Base-by-base conservation (phyloP, 2,113 vertebrate genomes). In the Cardinalis cardinalis region DNA sequence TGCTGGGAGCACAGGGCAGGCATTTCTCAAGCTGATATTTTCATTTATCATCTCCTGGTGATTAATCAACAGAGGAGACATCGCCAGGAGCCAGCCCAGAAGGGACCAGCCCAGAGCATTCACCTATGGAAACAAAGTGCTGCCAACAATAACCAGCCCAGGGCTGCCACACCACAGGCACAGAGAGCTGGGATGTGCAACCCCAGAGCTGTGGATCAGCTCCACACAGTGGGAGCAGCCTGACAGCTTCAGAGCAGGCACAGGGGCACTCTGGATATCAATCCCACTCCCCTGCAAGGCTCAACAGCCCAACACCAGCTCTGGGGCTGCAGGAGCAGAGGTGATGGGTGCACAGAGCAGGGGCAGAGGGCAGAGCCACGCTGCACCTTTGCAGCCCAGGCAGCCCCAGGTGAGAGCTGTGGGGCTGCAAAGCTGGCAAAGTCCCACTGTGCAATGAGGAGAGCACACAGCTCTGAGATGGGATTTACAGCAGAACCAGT, bases 381-480 rank as follows among this genome's bases (percentile, higher is more conserved):
- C 26, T 34, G 43, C 13, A 19, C 14, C 55, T 44, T 14, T 34
- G 48, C 60, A 90, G 61, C 23, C 15, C 59, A 49, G 38, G 49
- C 13, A 6, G 56, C n/a, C 43, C 26, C 3, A 1, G 11, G 74
- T 0, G 23, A 6, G n/a, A 58, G 29, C 6, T 10, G 1, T 41
- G 52, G 23, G 46, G 46, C 65, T 71, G 60, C 65, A 43, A 23
- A 28, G 0, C 64, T 48, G 52, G 9, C 26, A 46, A 49, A 84
- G 8, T 26, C 32, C 34, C 5, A 0, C 1, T 11, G 40, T 4
- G 17, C 1, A 0, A 38, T 4, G 36, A 6, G 0, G 38, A 49
- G 59, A 78, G 63, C 74, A 38, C 46, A 23, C 40, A 23, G 46
- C 38, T 59, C 36, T 31, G 32, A 66, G 74, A 14, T 7, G 48